These are phyloP conservation scores for Brachionus paranguensis DNA, from an alignment of 1,140 invertebrate species.

Conservation along the genomic window DNA sequence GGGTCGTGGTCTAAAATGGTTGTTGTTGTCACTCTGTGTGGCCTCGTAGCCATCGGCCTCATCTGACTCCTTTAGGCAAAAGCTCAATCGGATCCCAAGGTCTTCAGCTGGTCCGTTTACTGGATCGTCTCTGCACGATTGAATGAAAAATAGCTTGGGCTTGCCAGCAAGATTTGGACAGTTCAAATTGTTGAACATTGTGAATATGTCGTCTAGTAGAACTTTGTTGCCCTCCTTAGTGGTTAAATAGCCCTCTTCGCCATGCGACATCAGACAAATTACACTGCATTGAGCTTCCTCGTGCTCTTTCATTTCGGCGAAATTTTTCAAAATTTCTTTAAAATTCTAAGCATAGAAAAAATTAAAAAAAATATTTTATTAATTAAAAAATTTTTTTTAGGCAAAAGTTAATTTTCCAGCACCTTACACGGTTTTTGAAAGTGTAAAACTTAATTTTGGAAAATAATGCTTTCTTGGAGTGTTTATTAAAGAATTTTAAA, in stretches of 20 bases:
- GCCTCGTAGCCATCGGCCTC: neutral
- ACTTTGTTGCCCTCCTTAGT: slow-evolving; percentile 35
- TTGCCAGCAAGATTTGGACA: slow-evolving; percentile 62
- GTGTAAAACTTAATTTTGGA: too few relatives aligned
- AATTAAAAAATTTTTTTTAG: neutral
- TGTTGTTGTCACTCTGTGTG: neutral
- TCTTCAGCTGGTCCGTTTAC: slow-evolving; percentile 37
- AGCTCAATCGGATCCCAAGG: neutral
- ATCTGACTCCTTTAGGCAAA: neutral
- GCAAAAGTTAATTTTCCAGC: too few relatives aligned
- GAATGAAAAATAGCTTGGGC: slow-evolving; percentile 73
- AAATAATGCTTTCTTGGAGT: too few relatives aligned
- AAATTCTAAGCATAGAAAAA: slow-evolving; percentile 23
- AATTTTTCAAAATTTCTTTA: slow-evolving; percentile 5
- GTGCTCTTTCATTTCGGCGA: slow-evolving; percentile 18
- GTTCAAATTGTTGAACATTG: slow-evolving; percentile 60
- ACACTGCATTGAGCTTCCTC: slow-evolving; percentile 23
- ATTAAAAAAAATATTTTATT: neutral
- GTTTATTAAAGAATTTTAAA: too few relatives aligned
- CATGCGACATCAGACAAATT: slow-evolving; percentile 39
- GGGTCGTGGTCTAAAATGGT: neutral
- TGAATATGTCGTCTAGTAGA: slow-evolving; percentile 7
- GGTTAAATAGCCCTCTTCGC: slow-evolving; percentile 39
- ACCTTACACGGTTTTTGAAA: too few relatives aligned
- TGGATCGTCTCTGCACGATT: slow-evolving; percentile 63